Evolutionary conservation across 2,113 vertebrate species (phyloP).

Genomic region (Oreochromis spilurus): DNA sequence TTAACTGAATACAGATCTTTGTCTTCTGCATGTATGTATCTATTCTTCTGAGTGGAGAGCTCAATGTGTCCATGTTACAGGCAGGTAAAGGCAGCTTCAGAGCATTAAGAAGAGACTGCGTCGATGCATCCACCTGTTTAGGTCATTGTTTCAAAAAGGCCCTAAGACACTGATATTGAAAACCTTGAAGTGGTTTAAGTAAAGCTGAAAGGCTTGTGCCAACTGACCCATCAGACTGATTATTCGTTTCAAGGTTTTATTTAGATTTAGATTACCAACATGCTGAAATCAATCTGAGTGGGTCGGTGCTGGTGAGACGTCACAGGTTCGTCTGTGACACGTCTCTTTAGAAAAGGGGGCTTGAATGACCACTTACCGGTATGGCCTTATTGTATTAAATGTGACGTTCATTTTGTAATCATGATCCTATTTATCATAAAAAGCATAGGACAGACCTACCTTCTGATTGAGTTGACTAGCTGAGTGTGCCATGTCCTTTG

Average conservation of each 20-base stretch:
- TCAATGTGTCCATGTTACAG: background rate
- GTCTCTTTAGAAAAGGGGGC: no score
- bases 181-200: background rate
- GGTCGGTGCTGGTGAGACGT: no score
- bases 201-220: background rate
- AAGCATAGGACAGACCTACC: background rate
- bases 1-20: background rate
- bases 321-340: no score
- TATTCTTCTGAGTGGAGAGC: background rate
- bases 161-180: background rate
- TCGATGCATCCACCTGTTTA: background rate
- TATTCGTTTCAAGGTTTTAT: background rate
- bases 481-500: background rate
- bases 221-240: background rate
- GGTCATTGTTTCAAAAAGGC: background rate
- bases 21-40: background rate
- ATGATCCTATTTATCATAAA: no score
- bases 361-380: no score
- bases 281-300: no score
- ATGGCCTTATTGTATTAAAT: no score
- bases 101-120: background rate
- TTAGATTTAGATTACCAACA: background rate
- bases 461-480: background rate
- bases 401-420: no score
- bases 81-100: background rate